Evolutionary conservation across 2,113 vertebrate species (phyloP), one percentile per base, ranked within the genome.

Genomic region (Chloropsis cyanopogon): DNA sequence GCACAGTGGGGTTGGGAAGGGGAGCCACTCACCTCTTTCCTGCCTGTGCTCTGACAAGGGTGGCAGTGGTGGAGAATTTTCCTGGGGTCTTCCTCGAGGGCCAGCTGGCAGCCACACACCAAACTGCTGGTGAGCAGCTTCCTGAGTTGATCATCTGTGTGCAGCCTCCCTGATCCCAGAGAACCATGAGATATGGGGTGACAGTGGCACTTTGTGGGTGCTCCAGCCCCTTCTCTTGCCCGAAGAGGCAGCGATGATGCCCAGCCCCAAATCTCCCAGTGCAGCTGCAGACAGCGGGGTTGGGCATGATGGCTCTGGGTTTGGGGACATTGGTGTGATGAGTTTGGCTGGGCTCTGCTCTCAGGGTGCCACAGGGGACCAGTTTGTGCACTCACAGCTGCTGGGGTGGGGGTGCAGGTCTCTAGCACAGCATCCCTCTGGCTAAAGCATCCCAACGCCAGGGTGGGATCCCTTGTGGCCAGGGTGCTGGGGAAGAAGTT

Each of bases 231-330:
- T 70, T 88, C 23, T 64, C 39, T 52, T 50, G 47, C 15, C 3
- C 35, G n/a, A 9, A n/a, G 46, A 69, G 19, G 44, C 7, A 5
- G 59, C 31, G 10, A 29, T 44, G 41, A 26, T 80, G 19, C 31
- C 39, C 0, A 0, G 21, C 24, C 31, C 25, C 29, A 72, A 29
- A n/a, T 42, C 8, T 61, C 24, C 25, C 2, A 3, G 24, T 42
- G 35, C 9, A 26, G 60, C 70, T 86, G 42, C 68, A 64, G 33
- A 24, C 53, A 14, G 65, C 39, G 71, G 60, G 24, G 14, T 35
- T 50, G 52, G 18, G 10, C 3, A 2, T 59, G 91, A 21, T 23
- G 65, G 7, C 16, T 57, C 21, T 16, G 49, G 47, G 46, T 57
- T 24, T 9, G 29, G 77, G 65, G 56, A 10, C 61, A 11, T 14